Evolutionary conservation across 2,113 vertebrate species (phyloP), one percentile per base, ranked within the genome.

Genomic region (Neodon shergylaensis): DNA sequence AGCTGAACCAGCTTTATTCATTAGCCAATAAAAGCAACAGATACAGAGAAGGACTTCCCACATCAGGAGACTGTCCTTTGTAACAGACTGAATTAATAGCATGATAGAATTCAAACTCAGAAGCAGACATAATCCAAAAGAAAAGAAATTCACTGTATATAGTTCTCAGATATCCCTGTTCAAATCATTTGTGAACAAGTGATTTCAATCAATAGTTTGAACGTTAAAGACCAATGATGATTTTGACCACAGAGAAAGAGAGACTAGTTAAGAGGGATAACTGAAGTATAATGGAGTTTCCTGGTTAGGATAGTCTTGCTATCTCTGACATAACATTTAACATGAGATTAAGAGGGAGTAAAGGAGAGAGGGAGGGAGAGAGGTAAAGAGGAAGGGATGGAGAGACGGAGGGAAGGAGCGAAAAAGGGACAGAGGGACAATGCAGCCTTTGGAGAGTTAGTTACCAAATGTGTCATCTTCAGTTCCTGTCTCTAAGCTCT

Each of bases 101-200:
- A 92, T 54, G 88, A 52, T 21, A 87, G 28, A 94, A 92, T 90
- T 83, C n/a, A 83, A 81, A 70, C 39, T 54, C 58, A 26, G 28
- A 89, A 42, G 66, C 54, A 31, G 1, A 49, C 7, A 49, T 36
- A 72, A 24, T 74, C 54, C 95, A 47, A 68, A 13, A 77, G 47
- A 94, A 90, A 76, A 49, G 58, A 94, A 90, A 81, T 3, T 7
- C 1, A 39, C 7, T 79, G 3, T 33, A 58, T 65, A 54, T 7
- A 47, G 24, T 82, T 85, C 72, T 91, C 63, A 89, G 47, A 79
- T 79, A 61, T 54, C 66, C 4, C 11, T 65, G 8, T 14, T 36
- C 73, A 95, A 49, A 79, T 90, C 76, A 88, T 88, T 82, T 0
- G 9, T 36, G 28, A 49, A 66, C 65, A 94, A 90, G 2, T n/a